Evolutionary conservation across 2,113 vertebrate species (phyloP).

Genomic region (Malurus elegans): DNA sequence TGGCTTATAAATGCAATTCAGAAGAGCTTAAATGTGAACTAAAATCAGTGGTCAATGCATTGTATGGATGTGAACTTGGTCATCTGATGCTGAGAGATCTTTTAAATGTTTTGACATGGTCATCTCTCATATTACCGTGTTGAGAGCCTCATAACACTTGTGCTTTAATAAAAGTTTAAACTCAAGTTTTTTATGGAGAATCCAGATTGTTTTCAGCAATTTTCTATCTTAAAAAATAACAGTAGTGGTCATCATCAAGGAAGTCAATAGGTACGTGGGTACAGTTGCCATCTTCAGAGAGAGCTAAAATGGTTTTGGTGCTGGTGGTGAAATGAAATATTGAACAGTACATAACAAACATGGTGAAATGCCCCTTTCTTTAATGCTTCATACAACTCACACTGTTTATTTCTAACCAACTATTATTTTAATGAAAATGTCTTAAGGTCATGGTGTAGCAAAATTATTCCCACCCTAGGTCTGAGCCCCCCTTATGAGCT

Average conservation of each 20-base stretch:
- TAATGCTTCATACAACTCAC: not conserved
- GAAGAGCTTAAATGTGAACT: not conserved
- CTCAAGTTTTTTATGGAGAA: not conserved
- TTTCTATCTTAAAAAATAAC: not conserved
- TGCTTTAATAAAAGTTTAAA: not conserved
- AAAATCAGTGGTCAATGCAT: not conserved
- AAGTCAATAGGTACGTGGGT: not conserved
- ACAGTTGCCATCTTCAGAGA: not conserved
- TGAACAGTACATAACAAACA: not conserved
- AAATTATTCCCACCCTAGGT: not conserved
- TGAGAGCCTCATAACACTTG: not conserved
- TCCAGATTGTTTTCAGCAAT: not conserved
- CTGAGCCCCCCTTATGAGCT: not conserved
- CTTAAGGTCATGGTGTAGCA: not conserved
- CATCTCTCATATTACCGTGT: not conserved
- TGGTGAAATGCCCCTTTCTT: not conserved
- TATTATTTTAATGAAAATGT: not conserved
- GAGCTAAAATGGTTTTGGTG: not conserved
- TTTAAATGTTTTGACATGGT: not conserved
- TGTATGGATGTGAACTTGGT: not conserved
- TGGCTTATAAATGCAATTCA: not conserved
- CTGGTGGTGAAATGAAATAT: not conserved
- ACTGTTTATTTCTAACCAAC: not conserved
- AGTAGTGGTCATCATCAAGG: not conserved
- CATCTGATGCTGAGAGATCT: not conserved